These are phyloP conservation scores for Macrotis lagotis DNA, from an alignment of 2,113 vertebrate species.

Conservation along the genomic window DNA sequence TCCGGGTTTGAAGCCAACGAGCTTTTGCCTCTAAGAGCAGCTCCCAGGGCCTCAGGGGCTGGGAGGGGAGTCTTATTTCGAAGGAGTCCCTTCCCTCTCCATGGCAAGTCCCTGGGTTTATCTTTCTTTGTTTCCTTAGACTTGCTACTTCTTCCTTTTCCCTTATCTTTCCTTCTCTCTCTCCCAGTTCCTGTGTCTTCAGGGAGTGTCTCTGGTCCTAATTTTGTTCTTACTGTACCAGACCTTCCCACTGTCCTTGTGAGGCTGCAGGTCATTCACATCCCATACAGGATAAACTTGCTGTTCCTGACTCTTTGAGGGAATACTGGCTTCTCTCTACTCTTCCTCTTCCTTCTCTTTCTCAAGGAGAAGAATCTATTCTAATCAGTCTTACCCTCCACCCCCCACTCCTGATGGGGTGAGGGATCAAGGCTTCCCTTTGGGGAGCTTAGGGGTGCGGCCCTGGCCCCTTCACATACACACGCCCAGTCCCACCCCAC, in stretches of 20 bases:
- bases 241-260: not conserved
- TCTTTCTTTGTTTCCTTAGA: not conserved
- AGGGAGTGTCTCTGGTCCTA: not conserved
- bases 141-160: not conserved
- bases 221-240: not conserved
- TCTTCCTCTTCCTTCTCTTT: constrained; percentile 8
- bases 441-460: not conserved
- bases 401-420: not conserved
- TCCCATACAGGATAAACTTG: not conserved
- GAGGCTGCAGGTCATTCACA: not conserved
- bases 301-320: not conserved
- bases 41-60: not conserved
- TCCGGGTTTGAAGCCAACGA: not conserved
- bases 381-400: not conserved
- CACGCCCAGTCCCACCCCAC: not conserved
- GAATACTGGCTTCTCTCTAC: not conserved
- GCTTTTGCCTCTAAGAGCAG: not conserved
- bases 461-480: too few relatives aligned
- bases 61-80: not conserved
- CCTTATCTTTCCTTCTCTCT: not conserved
- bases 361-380: not conserved
- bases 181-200: not conserved
- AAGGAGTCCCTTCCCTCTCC: not conserved
- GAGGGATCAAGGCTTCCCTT: not conserved
- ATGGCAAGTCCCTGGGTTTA: not conserved